Conservation (phyloP, 2,888 invertebrate species). For the Arrhopalites spinosus region DNA sequence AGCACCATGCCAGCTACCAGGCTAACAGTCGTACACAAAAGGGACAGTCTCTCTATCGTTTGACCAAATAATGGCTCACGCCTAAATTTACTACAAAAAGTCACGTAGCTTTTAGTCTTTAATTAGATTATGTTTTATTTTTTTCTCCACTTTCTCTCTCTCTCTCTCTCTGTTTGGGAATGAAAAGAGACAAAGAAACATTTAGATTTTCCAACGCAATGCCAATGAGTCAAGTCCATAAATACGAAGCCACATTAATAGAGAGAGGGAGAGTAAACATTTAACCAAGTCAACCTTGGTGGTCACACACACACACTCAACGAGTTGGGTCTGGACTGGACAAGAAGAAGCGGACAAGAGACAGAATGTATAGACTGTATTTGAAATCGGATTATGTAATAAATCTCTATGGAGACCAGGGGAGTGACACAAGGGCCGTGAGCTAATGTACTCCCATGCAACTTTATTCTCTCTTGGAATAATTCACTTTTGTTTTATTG, state of each 20-base stretch:
- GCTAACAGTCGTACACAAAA: no score
- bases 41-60: no score
- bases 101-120: conserved; percentile 38
- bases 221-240: neutral
- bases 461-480: conserved; percentile 33
- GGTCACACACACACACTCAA: neutral
- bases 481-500: conserved; percentile 41
- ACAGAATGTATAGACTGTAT: neutral
- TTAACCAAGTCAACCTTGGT: conserved; percentile 6
- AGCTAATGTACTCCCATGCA: conserved; percentile 34
- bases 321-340: neutral
- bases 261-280: conserved; percentile 11
- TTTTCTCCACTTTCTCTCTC: neutral
- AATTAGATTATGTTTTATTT: conserved; percentile 31
- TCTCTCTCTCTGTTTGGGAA: neutral
- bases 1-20: no score
- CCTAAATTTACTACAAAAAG: conserved; percentile 3
- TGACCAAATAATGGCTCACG: no score
- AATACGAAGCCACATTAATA: neutral
- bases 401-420: conserved; percentile 34
- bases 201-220: neutral
- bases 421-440: conserved; percentile 27
- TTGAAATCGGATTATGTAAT: conserved; percentile 37
- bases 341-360: neutral
- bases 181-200: neutral